Base-by-base conservation (phyloP, 2,113 vertebrate species). In the Orcinus orca region DNA sequence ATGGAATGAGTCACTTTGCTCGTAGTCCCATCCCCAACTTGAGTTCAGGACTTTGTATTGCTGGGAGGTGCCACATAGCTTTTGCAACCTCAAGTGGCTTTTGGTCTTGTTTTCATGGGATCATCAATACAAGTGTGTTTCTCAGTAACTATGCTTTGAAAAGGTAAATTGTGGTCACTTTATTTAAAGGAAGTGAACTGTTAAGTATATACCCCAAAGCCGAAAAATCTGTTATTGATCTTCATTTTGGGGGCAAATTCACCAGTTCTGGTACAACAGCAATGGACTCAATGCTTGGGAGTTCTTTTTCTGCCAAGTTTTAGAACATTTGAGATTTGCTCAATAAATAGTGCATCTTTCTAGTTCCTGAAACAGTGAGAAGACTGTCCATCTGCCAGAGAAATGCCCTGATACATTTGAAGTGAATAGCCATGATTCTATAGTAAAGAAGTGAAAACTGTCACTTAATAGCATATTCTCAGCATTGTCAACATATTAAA, bases 221-320 rank as follows among this genome's bases (percentile, higher is more conserved):
- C 11, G n/a, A 79, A 55, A 33, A 67, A 38, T 82, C 33, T 93
- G 20, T 44, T 90, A 63, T 11, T 73, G 47, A 82, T 96, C 18
- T 83, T 84, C 26, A 31, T 85, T 63, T 63, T 0, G 17, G 58
- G 33, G 63, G 11, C n/a, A 80, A 9, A 87, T 58, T 73, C 29
- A 95, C 31, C 70, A 74, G 18, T 81, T 95, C 47, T 81, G 50
- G 71, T 58, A 65, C 33, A 95, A 93, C 5, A 44, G 10, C 85
- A 90, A 10, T 74, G 36, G 33, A 67, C 31, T 71, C 6, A 77
- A 55, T 76, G 58, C 81, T 55, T 65, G 58, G 26, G 82, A 71
- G 38, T 77, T 89, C 9, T 88, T 94, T 96, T 82, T 96, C 74
- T 93, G 44, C 26, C 55, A 89, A 55, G 31, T 67, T 88, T 93